These are phyloP conservation scores for Ryuthela nishihirai DNA, from an alignment of 2,888 invertebrate genomes.

Conservation along the genomic window DNA sequence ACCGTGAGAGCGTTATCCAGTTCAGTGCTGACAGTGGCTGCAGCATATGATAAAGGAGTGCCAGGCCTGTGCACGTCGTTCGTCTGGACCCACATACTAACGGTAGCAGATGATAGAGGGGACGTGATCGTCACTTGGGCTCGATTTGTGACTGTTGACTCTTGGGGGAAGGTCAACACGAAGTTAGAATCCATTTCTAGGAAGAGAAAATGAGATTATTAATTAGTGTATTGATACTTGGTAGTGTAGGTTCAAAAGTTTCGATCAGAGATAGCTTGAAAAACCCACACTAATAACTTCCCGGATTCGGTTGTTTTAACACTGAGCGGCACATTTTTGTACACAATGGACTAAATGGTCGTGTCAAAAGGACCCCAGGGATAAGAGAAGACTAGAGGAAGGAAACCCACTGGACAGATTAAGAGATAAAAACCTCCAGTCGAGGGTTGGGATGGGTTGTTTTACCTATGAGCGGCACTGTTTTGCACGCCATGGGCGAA, in stretches of 20 bases:
- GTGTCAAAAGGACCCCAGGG: no score
- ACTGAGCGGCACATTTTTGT: no score
- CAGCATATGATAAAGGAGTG: slow-evolving; percentile 26
- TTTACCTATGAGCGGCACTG: no score
- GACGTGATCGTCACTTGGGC: slow-evolving; percentile 10
- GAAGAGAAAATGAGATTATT: no score
- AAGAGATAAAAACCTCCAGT: not conserved
- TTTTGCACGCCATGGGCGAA: no score
- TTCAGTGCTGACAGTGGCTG: slow-evolving; percentile 1
- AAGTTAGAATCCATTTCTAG: slow-evolving; percentile 20
- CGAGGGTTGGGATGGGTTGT: no score
- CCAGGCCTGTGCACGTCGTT: slow-evolving; percentile 13
- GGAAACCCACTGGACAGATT: no score
- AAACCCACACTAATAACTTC: not conserved
- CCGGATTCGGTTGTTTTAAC: no score
- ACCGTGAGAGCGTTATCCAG: slow-evolving; percentile 27
- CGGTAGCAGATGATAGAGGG: slow-evolving; percentile 10
- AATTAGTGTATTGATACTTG: not conserved
- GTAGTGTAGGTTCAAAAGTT: not conserved
- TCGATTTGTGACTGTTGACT: slow-evolving; percentile 12
- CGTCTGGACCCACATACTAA: slow-evolving; percentile 32
- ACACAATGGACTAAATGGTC: no score
- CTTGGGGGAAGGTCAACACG: slow-evolving; percentile 13
- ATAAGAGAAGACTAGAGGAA: no score
- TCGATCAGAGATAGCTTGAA: not conserved